Conservation (phyloP, 2,888 invertebrate genomes). For the Micoletzkya japonica region DNA sequence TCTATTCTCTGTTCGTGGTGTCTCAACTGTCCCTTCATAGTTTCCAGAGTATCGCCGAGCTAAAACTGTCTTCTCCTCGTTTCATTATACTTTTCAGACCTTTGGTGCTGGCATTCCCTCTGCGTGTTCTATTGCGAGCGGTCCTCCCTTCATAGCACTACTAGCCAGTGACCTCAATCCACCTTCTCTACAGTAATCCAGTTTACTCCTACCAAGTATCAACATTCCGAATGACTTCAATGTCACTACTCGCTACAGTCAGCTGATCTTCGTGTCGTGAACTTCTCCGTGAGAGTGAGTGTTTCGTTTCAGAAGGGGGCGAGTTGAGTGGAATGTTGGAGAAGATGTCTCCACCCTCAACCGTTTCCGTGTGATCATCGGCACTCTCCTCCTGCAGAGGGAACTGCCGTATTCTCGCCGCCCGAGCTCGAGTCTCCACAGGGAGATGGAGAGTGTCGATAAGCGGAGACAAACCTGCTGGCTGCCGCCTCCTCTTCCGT, state of each 20-base stretch:
- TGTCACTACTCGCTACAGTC: slow-evolving; percentile 58
- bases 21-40: slow-evolving; percentile 36
- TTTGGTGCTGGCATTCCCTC: background rate
- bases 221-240: slow-evolving; percentile 50
- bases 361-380: no score
- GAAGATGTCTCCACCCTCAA: slow-evolving; percentile 10
- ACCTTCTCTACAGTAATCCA: background rate
- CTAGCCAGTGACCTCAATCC: slow-evolving; percentile 40
- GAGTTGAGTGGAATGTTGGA: slow-evolving; percentile 11
- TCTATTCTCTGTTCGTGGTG: slow-evolving; percentile 46
- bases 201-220: slow-evolving; percentile 46
- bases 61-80: background rate
- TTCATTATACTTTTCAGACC: background rate
- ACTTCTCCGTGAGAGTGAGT: slow-evolving; percentile 1
- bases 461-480: background rate
- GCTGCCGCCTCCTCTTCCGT: background rate
- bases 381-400: no score
- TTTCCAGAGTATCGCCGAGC: slow-evolving; percentile 28
- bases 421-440: background rate
- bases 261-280: slow-evolving; percentile 40
- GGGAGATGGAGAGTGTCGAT: background rate
- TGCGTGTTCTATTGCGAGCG: background rate
- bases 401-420: background rate
- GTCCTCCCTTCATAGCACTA: slow-evolving; percentile 25
- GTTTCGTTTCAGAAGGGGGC: background rate